These are phyloP conservation scores for Caenorhabditis plicata DNA, from an alignment of 2,888 invertebrate genomes.

Conservation along the genomic window DNA sequence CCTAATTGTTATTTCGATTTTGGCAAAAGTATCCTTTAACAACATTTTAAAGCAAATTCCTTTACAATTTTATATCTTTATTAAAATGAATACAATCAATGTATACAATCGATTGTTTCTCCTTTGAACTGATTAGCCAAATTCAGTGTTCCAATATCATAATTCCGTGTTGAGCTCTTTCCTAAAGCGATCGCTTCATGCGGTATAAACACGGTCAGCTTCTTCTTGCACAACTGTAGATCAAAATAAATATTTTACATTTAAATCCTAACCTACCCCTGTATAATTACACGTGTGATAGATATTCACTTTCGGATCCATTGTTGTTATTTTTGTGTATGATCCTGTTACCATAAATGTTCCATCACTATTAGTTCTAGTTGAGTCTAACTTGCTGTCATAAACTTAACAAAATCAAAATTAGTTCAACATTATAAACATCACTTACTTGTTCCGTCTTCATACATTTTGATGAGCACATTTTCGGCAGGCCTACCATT, in stretches of 20 bases:
- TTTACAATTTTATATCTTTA: too few relatives aligned
- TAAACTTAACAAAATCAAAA: conserved; percentile 19
- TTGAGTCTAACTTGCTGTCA: conserved; percentile 17
- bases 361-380: conserved; percentile 12
- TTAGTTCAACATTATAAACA: not conserved
- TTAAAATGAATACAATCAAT: too few relatives aligned
- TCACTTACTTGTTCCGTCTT: conserved; percentile 26
- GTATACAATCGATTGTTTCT: conserved; percentile 29
- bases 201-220: conserved; percentile 25
- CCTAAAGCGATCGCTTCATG: conserved; percentile 19
- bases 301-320: conserved; percentile 29
- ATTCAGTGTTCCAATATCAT: conserved; percentile 34
- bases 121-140: conserved; percentile 31
- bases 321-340: conserved; percentile 20
- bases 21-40: too few relatives aligned
- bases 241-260: too few relatives aligned
- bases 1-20: too few relatives aligned
- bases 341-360: conserved; percentile 18
- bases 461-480: conserved; percentile 27
- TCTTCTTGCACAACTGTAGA: conserved; percentile 38
- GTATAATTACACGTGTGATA: conserved; percentile 25
- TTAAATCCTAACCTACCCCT: too few relatives aligned
- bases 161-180: conserved; percentile 17
- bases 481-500: conserved; percentile 18
- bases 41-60: too few relatives aligned